Conservation (phyloP, 1,140 invertebrate genomes). For the Vollenhovia emeryi region DNA sequence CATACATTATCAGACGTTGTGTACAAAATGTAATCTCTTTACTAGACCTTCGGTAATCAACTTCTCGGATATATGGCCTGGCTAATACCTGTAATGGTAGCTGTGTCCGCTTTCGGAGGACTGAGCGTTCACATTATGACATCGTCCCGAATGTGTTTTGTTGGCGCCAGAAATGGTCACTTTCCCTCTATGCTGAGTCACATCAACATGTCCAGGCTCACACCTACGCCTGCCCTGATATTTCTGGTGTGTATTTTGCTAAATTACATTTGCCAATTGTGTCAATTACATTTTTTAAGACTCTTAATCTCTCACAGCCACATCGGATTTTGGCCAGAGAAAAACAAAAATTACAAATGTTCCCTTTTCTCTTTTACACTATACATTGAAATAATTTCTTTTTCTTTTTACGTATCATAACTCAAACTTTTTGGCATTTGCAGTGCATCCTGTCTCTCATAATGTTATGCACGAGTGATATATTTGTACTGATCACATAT, state of each 20-base stretch:
- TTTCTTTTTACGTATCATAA: background rate
- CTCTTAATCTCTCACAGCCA: background rate
- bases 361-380: background rate
- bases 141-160: slow-evolving; percentile 95
- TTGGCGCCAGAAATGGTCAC: slow-evolving; percentile 96
- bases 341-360: background rate
- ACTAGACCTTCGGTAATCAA: slow-evolving; percentile 92
- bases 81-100: slow-evolving; percentile 95
- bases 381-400: background rate
- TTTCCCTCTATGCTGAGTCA: slow-evolving; percentile 94
- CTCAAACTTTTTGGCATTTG: slow-evolving; percentile 77
- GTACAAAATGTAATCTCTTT: slow-evolving; percentile 59
- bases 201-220: slow-evolving; percentile 93
- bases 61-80: slow-evolving; percentile 92
- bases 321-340: background rate
- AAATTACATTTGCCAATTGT: background rate
- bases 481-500: slow-evolving; percentile 97
- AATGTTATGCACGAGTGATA: slow-evolving; percentile 93
- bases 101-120: slow-evolving; percentile 94
- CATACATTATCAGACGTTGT: background rate
- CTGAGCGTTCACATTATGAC: slow-evolving; percentile 96
- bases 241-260: slow-evolving; percentile 91
- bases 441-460: slow-evolving; percentile 93
- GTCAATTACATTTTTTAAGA: background rate
- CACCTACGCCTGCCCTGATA: slow-evolving; percentile 96